These are phyloP conservation scores for Bedellia somnulentella DNA, from an alignment of 2,888 invertebrate species.

Conservation along the genomic window DNA sequence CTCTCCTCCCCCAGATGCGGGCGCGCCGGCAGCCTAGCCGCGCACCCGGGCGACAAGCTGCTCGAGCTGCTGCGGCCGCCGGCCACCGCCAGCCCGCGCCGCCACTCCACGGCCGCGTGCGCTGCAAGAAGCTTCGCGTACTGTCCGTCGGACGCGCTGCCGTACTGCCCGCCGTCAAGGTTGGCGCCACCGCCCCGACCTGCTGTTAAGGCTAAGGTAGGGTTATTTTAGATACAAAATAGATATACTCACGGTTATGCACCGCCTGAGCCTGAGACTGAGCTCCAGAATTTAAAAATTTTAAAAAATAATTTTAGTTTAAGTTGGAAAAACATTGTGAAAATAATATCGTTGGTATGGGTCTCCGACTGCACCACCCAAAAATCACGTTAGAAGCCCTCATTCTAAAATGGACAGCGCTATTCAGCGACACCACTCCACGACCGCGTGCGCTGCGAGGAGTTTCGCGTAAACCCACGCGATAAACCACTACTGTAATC, in stretches of 20 bases:
- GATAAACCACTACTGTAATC: no score
- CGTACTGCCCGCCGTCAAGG: slow-evolving; percentile 51
- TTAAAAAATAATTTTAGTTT: no score
- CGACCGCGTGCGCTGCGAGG: no score
- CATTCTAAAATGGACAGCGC: no score
- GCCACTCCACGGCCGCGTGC: slow-evolving; percentile 44
- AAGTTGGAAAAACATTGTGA: no score
- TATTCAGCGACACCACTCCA: no score
- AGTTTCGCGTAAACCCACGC: no score
- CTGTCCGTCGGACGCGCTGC: slow-evolving; percentile 53
- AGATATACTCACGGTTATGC: slow-evolving; percentile 5
- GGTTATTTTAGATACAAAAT: no score
- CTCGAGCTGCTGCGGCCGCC: slow-evolving; percentile 55
- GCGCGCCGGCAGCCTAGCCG: slow-evolving; percentile 51
- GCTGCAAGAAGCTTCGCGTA: slow-evolving; percentile 38
- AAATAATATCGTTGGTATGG: no score
- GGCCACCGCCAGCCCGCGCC: slow-evolving; percentile 35
- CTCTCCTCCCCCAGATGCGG: slow-evolving; percentile 45
- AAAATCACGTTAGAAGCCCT: no score
- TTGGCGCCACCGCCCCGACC: slow-evolving; percentile 30
- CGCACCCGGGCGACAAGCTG: slow-evolving; percentile 53
- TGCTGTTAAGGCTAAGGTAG: slow-evolving; percentile 16
- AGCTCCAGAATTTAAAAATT: no score
- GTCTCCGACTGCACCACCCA: no score
- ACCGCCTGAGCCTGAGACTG: slow-evolving; percentile 5